These are phyloP conservation scores for Cataglyphis cursor DNA, from an alignment of 2,888 invertebrate species.

Conservation along the genomic window DNA sequence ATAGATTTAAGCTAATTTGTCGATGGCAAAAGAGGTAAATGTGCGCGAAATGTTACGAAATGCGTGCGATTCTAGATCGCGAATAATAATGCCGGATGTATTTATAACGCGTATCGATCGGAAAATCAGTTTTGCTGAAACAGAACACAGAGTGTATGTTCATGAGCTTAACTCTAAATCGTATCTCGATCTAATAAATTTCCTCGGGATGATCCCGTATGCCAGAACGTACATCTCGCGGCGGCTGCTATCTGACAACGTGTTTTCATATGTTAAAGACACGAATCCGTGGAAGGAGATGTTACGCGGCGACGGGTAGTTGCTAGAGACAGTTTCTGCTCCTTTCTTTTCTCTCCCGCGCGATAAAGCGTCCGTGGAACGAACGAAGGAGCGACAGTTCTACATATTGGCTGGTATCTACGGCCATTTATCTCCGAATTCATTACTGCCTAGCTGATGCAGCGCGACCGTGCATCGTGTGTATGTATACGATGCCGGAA, in stretches of 20 bases:
- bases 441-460: slow-evolving; percentile 81
- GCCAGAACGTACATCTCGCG: slow-evolving; percentile 18
- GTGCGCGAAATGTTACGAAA: not conserved
- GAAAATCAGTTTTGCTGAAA: slow-evolving; percentile 42
- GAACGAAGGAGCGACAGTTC: slow-evolving; percentile 69
- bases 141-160: slow-evolving; percentile 19
- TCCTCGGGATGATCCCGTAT: slow-evolving; percentile 31
- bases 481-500: slow-evolving; percentile 59
- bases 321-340: slow-evolving; percentile 48
- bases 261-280: slow-evolving; percentile 66
- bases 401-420: slow-evolving; percentile 79
- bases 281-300: slow-evolving; percentile 60
- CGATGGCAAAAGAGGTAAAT: not conserved
- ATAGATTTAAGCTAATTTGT: not conserved
- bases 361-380: slow-evolving; percentile 64
- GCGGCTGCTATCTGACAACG: slow-evolving; percentile 44
- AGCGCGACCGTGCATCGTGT: slow-evolving; percentile 64
- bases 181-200: slow-evolving; percentile 53
- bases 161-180: slow-evolving; percentile 43
- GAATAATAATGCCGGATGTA: slow-evolving; percentile 19
- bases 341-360: slow-evolving; percentile 45
- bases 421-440: slow-evolving; percentile 82
- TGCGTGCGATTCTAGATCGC: slow-evolving; percentile 16
- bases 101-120: slow-evolving; percentile 47
- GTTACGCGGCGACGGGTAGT: slow-evolving; percentile 52